Base-by-base conservation (phyloP, 2,888 invertebrate species). In the Amphimallon solstitiale region DNA sequence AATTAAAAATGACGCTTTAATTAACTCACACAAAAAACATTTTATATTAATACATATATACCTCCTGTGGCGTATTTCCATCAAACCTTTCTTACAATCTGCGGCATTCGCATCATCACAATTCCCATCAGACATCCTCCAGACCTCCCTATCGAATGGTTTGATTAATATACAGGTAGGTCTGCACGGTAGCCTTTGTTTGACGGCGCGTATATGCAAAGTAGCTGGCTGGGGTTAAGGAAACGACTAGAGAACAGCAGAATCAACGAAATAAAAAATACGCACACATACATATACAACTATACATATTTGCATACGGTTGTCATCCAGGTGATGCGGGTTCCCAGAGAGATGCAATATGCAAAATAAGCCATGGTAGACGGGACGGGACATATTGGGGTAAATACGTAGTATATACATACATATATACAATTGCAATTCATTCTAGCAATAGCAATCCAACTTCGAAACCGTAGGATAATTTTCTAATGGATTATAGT, bases 311-410 rank as follows among this genome's bases (percentile, higher is more conserved):
- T 23, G 66, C 48, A 46, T 64, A 59, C 37, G 59, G 67, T 71
- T 70, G 70, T 70, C 68, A 68, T 70, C 72, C 73, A 72, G 73
- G 73, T 73, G 73, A 71, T 66, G 67, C 65, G 68, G 68, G 69
- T 68, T 56, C 69, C 70, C 64, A 70, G 72, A 67, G 70, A 72
- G 71, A 67, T 71, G 69, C 65, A 64, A 65, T 71, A 73, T 73
- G 72, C 70, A 71, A 73, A 71, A 67, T 43, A 71, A 54, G 7
- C 56, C n/a, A n/a, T n/a, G n/a, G n/a, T n/a, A 23, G 43, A 29
- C 40, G 21, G 43, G 56, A 40, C 43, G 9, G 56, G 10, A 43
- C 21, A 56, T 19, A 29, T 43, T 43, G 40, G 56, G 56, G 56
- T 56, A 40, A 23, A 14, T 12, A 29, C 23, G 37, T 5, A 49